These are phyloP conservation scores for Pipistrellus pipistrellus DNA, from an alignment of 2,797 vertebrate species.

Conservation along the genomic window DNA sequence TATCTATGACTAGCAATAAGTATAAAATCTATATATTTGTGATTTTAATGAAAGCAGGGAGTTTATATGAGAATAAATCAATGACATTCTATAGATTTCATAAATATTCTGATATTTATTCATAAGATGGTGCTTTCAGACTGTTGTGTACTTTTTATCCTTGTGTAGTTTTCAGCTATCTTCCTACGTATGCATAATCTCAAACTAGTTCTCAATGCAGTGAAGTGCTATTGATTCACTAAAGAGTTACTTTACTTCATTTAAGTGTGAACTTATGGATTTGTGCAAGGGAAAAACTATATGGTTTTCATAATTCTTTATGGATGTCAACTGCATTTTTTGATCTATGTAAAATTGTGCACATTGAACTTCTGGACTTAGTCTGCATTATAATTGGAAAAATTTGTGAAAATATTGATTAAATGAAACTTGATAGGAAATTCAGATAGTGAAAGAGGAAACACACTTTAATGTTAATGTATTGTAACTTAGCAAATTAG, in stretches of 20 bases:
- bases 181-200: not conserved
- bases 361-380: not conserved
- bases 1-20: conserved; percentile 4
- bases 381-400: not conserved
- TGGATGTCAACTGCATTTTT: not conserved
- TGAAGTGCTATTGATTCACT: not conserved
- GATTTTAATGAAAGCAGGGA: conserved; percentile 18
- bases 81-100: not conserved
- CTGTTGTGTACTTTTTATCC: not conserved
- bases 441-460: not conserved
- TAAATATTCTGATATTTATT: conserved; percentile 47
- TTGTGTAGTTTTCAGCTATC: conserved; percentile 12
- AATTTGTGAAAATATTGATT: not conserved
- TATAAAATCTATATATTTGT: not conserved
- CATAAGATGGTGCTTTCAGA: not conserved
- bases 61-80: not conserved
- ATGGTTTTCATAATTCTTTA: not conserved
- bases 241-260: not conserved
- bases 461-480: not conserved
- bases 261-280: not conserved
- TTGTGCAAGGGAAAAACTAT: not conserved
- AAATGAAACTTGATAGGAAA: not conserved
- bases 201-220: not conserved
- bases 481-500: not conserved
- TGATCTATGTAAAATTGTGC: not conserved